These are phyloP conservation scores for Napeogenes sylphis DNA, from an alignment of 2,888 invertebrate species.

Conservation along the genomic window DNA sequence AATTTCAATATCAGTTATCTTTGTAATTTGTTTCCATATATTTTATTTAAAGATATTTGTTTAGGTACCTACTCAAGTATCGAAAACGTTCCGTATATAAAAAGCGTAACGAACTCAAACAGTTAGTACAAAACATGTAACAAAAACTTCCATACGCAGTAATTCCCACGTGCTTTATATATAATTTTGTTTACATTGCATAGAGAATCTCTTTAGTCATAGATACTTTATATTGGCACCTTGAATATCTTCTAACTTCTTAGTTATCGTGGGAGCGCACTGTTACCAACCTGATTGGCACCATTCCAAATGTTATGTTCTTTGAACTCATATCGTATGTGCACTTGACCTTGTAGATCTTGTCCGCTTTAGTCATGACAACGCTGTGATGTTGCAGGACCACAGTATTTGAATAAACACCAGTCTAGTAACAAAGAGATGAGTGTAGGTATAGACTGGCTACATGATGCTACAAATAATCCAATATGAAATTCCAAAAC, in stretches of 20 bases:
- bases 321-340: conserved; percentile 97
- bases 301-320: conserved; percentile 98
- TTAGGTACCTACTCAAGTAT: not conserved
- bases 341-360: conserved; percentile 97
- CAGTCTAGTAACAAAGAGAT: conserved; percentile 80
- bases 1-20: too few relatives aligned
- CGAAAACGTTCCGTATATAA: too few relatives aligned
- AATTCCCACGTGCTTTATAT: conserved; percentile 2
- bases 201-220: conserved; percentile 13
- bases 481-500: too few relatives aligned
- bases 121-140: too few relatives aligned
- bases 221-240: conserved; percentile 19
- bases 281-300: conserved; percentile 88
- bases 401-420: conserved; percentile 95
- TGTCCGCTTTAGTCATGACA: conserved; percentile 97
- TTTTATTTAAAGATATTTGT: too few relatives aligned
- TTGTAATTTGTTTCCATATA: too few relatives aligned
- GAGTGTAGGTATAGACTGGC: not conserved
- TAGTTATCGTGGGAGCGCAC: conserved; percentile 20
- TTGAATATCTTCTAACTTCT: conserved; percentile 11
- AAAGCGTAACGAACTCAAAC: too few relatives aligned
- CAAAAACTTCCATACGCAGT: not conserved
- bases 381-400: conserved; percentile 96
- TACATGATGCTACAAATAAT: too few relatives aligned
- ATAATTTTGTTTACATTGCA: conserved; percentile 2